These are phyloP conservation scores for Phylloscopus trochiloides DNA, from an alignment of 2,113 vertebrate genomes.

Conservation along the genomic window DNA sequence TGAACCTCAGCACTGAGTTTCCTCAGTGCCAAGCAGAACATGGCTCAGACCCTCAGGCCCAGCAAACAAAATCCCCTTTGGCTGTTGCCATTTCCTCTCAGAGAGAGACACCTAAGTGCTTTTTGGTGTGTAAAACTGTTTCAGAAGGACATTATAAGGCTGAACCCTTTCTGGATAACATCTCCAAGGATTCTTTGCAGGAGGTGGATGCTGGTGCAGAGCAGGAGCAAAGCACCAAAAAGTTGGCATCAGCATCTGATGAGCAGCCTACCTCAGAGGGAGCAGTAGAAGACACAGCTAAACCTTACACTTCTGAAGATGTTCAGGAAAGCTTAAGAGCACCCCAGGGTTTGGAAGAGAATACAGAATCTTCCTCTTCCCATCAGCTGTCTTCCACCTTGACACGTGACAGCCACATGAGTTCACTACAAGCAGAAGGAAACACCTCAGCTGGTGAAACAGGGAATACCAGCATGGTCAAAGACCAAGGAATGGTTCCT, in stretches of 20 bases:
- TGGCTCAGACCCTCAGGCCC: neutral
- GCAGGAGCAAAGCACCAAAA: neutral
- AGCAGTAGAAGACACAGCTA: neutral
- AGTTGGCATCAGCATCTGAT: neutral
- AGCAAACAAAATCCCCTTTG: neutral
- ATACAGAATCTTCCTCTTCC: neutral
- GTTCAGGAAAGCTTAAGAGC: neutral
- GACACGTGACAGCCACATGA: neutral
- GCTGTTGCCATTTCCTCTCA: neutral
- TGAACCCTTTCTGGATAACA: neutral
- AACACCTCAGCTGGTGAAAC: neutral
- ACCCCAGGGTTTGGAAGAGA: neutral
- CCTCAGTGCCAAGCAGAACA: neutral
- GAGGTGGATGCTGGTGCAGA: neutral
- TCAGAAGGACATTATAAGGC: slow-evolving; percentile 46
- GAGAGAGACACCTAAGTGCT: slow-evolving; percentile 15
- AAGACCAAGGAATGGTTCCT: neutral
- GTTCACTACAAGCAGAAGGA: neutral
- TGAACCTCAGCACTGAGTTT: neutral
- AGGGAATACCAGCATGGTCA: neutral
- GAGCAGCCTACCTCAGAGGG: neutral
- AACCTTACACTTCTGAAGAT: neutral
- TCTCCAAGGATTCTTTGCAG: neutral
- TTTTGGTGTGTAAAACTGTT: slow-evolving; percentile 47
- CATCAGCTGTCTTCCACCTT: neutral